Evolutionary conservation across 2,113 vertebrate species (phyloP).

Genomic region (Cottus gobio): DNA sequence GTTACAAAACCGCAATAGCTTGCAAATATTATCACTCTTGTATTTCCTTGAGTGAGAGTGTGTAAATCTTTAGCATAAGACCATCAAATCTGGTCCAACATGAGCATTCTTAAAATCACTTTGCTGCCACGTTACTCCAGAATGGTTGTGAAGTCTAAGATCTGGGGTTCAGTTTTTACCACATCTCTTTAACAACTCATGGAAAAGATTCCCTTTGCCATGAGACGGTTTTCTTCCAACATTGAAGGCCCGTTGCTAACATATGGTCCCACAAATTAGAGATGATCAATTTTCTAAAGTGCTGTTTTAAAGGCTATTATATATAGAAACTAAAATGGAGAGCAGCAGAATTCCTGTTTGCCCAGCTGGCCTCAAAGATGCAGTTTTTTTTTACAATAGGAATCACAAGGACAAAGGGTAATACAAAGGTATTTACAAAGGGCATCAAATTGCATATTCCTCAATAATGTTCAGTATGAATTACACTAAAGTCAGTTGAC

Average conservation of each 20-base stretch:
- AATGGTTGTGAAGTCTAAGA: constrained; percentile 29
- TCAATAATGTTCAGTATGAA: constrained; percentile 30
- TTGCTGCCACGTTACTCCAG: neutral
- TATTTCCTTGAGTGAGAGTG: constrained; percentile 45
- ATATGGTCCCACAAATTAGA: constrained; percentile 10
- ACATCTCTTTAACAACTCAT: constrained; percentile 14
- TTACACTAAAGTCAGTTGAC: constrained; percentile 51
- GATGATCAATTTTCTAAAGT: constrained; percentile 46
- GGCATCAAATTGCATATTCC: constrained; percentile 30
- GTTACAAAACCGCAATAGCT: constrained; percentile 56
- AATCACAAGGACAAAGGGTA: constrained; percentile 44
- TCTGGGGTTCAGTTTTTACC: neutral
- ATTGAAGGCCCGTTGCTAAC: neutral
- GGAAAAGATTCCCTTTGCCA: neutral
- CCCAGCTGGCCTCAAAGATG: constrained; percentile 39
- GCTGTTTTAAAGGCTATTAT: constrained; percentile 35
- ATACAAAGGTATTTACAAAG: constrained; percentile 21
- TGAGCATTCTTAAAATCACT: constrained; percentile 7
- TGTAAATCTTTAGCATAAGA: constrained; percentile 53
- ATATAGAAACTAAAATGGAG: constrained; percentile 30
- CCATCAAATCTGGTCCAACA: constrained; percentile 44
- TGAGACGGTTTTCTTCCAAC: constrained; percentile 9
- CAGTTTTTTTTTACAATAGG: constrained; percentile 17
- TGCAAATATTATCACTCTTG: constrained; percentile 51
- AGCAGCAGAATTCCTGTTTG: constrained; percentile 14